These are phyloP conservation scores for Leptopilina drosophilae DNA, from an alignment of 2,888 invertebrate species.

Conservation along the genomic window DNA sequence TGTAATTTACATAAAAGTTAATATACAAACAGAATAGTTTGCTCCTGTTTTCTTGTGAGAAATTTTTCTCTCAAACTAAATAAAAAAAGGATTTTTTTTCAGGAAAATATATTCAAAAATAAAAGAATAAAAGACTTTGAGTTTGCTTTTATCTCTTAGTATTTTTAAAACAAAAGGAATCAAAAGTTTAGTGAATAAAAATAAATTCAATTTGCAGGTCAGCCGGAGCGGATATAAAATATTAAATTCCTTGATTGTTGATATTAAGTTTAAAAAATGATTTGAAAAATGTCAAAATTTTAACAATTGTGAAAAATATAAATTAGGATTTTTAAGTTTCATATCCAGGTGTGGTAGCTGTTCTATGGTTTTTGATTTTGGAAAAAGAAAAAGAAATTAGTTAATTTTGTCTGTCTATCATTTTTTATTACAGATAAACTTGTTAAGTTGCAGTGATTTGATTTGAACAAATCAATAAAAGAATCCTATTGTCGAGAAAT, in stretches of 20 bases:
- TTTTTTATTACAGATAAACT: slow-evolving; percentile 68
- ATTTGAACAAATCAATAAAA: slow-evolving; percentile 77
- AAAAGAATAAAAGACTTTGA: slow-evolving; percentile 60
- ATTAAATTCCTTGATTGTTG: slow-evolving; percentile 48
- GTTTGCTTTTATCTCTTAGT: slow-evolving; percentile 50
- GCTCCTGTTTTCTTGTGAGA: neutral
- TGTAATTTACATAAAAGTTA: no score
- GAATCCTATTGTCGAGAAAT: slow-evolving; percentile 62
- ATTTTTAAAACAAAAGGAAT: slow-evolving; percentile 35
- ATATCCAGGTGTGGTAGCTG: slow-evolving; percentile 19
- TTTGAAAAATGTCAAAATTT: slow-evolving; percentile 22
- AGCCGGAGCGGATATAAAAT: slow-evolving; percentile 72
- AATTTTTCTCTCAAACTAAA: slow-evolving; percentile 51
- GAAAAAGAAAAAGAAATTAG: slow-evolving; percentile 18
- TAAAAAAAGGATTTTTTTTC: slow-evolving; percentile 72
- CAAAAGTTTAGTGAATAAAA: slow-evolving; percentile 49
- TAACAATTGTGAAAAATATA: neutral
- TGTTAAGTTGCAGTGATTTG: slow-evolving; percentile 70
- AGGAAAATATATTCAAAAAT: slow-evolving; percentile 71
- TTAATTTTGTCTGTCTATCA: slow-evolving; percentile 39
- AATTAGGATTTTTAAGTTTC: slow-evolving; percentile 34
- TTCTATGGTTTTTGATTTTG: slow-evolving; percentile 19
- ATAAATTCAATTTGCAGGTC: slow-evolving; percentile 74
- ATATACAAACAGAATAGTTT: neutral
- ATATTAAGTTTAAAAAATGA: slow-evolving; percentile 22